Evolutionary conservation across 2,888 invertebrate genomes (phyloP), one percentile per base, ranked within the genome.

Genomic region (Hipparchia sbordonii): DNA sequence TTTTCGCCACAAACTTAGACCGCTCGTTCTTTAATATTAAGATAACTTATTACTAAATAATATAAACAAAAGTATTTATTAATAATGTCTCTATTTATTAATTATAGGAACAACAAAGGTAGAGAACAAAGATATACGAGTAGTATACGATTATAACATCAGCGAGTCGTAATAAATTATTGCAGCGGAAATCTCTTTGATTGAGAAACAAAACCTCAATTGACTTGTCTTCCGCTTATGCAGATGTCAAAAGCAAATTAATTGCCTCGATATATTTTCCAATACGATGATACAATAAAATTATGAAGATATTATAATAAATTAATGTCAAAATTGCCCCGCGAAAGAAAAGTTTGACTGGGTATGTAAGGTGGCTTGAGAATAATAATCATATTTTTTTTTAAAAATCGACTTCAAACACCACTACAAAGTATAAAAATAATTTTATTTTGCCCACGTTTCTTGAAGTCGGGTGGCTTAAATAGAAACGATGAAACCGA

Each of bases 161-260:
- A 57, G 2, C 23, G 46, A 56, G 46, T n/a, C 48, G 60, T n/a
- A 68, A 70, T 74, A 68, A 72, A 79, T 80, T 78, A 78, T 67
- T 78, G 76, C 65, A 73, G 60, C 75, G 77, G 77, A 77, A 77
- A 76, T 74, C 69, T 70, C 67, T 74, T 62, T 73, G 73, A 73
- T 77, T 74, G 72, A 73, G 74, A 74, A 72, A 70, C 74, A 77
- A 74, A 74, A 74, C 72, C 67, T 71, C 73, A 70, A 72, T 71
- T 74, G 73, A 72, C 70, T 76, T 75, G 72, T 73, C 77, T 72
- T 78, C 75, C 70, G 54, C 70, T 75, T 62, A 72, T 76, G 74
- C 77, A 73, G 46, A 72, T 74, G 77, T 74, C 77, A 74, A 71
- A 67, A 68, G 70, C 62, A 65, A 76, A 76, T 76, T 78, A 77